Evolutionary conservation across 2,797 vertebrate species (phyloP).

Genomic region (Anguilla marmorata): DNA sequence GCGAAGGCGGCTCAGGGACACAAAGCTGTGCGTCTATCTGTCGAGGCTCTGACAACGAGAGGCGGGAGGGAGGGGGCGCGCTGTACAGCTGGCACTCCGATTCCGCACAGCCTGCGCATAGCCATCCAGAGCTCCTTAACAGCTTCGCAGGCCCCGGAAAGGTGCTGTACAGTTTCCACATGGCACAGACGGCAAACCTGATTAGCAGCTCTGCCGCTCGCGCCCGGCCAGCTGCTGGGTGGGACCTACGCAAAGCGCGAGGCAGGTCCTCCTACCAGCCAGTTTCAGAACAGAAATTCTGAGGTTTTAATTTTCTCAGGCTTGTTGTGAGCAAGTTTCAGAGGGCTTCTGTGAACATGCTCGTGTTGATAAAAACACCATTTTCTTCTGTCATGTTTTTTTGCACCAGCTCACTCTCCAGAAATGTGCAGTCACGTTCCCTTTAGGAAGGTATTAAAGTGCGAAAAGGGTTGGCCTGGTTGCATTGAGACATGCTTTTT

Average conservation of each 20-base stretch:
- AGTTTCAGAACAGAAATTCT: not conserved
- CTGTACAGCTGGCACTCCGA: slow-evolving; percentile 3
- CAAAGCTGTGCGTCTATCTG: not conserved
- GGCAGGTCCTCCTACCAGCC: not conserved
- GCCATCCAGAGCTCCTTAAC: slow-evolving; percentile 16
- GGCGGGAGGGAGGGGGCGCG: not conserved
- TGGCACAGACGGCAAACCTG: slow-evolving; percentile 12
- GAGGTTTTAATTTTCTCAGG: not conserved
- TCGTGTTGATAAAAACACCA: not conserved
- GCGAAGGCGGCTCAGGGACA: not conserved
- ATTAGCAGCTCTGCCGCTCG: not conserved
- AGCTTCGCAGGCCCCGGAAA: slow-evolving; percentile 5
- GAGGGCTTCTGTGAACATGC: not conserved
- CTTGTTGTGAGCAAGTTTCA: not conserved
- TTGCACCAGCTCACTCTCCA: not conserved
- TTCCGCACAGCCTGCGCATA: not conserved
- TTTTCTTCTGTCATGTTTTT: not conserved
- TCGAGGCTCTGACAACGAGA: not conserved
- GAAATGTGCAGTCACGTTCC: not conserved
- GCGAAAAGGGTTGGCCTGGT: not conserved
- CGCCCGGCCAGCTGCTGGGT: slow-evolving; percentile 11
- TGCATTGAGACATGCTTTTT: not conserved
- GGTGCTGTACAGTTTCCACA: slow-evolving; percentile 4
- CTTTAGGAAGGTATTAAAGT: not conserved
- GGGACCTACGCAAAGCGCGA: not conserved